Base-by-base conservation (phyloP, 2,113 vertebrate species). In the Alethe diademata region DNA sequence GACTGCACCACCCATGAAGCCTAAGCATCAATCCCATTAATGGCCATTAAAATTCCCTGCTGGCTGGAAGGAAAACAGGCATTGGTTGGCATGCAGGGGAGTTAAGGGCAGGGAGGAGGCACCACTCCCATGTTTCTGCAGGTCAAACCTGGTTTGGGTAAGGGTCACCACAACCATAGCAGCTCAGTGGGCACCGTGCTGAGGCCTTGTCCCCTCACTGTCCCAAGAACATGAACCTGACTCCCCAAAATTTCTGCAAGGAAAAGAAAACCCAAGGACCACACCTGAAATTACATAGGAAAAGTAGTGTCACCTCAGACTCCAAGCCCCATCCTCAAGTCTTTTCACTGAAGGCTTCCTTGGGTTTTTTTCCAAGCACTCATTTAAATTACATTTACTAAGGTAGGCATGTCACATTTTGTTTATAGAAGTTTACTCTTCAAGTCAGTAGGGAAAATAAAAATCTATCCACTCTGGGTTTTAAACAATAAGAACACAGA, bases 371-470 rank as follows among this genome's bases (percentile, higher is more conserved):
- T 23, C 86, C 33, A 61, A 95, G 83, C 2, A 11, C n/a, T 95
- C 65, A 47, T 95, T 96, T 95, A 90, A 76, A 92, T 95, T 74
- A 76, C 54, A 79, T 87, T 95, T 92, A 96, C 96, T 92, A 95
- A 94, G 80, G 86, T 91, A 93, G 75, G 62, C 96, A 95, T 3
- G 36, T 96, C 83, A 95, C 94, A 83, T 93, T 97, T 97, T 97
- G 95, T 97, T 97, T 97, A 96, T 93, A 69, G 86, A 94, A 96
- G 94, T 97, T 97, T 97, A 96, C 94, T 92, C 78, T 82, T 95
- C 89, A 85, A 95, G 83, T 92, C 96, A 97, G 96, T 40, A 61
- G 96, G 96, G 96, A 94, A 96, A 97, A 97, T 96, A 95, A 95
- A 97, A 97, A 96, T 94, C 94, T 96, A 96, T 95, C 23, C 88